Conservation (phyloP, 2,888 invertebrate genomes). For the Palloptera scutellata region DNA sequence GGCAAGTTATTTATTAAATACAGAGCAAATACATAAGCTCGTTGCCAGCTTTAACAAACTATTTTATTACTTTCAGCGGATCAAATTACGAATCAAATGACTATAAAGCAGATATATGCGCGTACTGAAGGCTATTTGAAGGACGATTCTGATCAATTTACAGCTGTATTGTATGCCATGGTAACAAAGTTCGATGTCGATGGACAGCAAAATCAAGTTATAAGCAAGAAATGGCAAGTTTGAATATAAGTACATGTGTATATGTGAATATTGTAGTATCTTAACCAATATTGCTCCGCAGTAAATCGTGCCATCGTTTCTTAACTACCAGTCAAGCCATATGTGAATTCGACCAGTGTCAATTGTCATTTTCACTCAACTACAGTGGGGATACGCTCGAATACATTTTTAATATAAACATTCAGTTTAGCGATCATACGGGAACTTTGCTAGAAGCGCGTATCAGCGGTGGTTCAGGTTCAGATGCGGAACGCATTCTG, state of each 20-base stretch:
- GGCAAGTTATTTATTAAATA: conserved; percentile 54
- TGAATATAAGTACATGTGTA: not conserved
- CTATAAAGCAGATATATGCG: conserved; percentile 68
- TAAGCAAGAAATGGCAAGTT: conserved; percentile 65
- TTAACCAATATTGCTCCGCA: conserved; percentile 34
- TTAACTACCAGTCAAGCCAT: conserved; percentile 40
- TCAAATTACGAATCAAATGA: conserved; percentile 67
- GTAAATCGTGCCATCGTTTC: conserved; percentile 49
- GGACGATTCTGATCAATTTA: conserved; percentile 69
- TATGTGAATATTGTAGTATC: not conserved
- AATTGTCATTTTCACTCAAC: conserved; percentile 49
- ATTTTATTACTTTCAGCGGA: conserved; percentile 38
- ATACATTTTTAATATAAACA: conserved; percentile 68
- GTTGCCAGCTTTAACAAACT: not conserved
- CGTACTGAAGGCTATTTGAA: conserved; percentile 61
- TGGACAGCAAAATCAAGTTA: conserved; percentile 60
- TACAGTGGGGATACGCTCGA: conserved; percentile 45
- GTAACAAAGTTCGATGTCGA: conserved; percentile 78
- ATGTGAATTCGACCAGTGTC: conserved; percentile 54
- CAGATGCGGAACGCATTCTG: conserved; percentile 69
- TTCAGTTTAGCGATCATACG: conserved; percentile 75
- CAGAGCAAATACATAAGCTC: not conserved
- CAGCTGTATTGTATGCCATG: conserved; percentile 73
- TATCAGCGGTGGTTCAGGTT: conserved; percentile 64
- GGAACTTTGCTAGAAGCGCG: conserved; percentile 70